Base-by-base conservation (phyloP, 1,140 invertebrate species). In the Drosophila neocordata region DNA sequence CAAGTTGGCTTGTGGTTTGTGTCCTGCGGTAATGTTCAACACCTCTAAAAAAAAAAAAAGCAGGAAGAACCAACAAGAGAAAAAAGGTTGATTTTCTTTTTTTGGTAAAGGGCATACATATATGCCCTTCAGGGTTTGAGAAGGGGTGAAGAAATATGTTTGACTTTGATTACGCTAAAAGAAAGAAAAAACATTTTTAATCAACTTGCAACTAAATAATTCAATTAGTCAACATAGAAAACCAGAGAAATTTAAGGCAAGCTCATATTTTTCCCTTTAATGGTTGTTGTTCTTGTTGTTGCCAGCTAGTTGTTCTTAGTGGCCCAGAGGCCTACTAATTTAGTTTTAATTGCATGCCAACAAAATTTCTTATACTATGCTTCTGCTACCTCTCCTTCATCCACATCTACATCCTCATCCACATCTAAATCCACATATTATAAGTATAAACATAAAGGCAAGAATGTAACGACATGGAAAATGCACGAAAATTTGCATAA, bases 401-500 rank as follows among this genome's bases (percentile, higher is more conserved):
- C 13, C 15, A 13, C 41, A 13, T 20, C 18, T 20, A 1, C 41
- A 2, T 20, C 41, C 5, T 1, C 27, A 31, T 6, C 27, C 5
- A 4, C 27, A 52, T 48, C 18, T 34, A 75, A 20, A 35, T 20
- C 8, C 38, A 56, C 27, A 59, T 53, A 61, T 60, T 68, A 74
- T 73, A 57, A 37, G 31, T 34, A 27, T 67, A 74, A 68, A 38
- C 66, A 70, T 77, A 76, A 77, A 61, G 64, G 65, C 69, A 87
- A 83, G 84, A 83, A 83, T 87, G 79, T 88, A 88, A 87, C 83
- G 76, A 87, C 83, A 87, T 88, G 76, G 76, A 87, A 87, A 88
- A 88, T 83, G 72, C 75, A 64, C 53, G 72, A 87, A 48, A 87
- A 87, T 87, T 87, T 87, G 83, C 83, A 87, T 87, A 87, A 87